These are phyloP conservation scores for Dicyrtoma fusca DNA, from an alignment of 2,888 invertebrate genomes.

Conservation along the genomic window DNA sequence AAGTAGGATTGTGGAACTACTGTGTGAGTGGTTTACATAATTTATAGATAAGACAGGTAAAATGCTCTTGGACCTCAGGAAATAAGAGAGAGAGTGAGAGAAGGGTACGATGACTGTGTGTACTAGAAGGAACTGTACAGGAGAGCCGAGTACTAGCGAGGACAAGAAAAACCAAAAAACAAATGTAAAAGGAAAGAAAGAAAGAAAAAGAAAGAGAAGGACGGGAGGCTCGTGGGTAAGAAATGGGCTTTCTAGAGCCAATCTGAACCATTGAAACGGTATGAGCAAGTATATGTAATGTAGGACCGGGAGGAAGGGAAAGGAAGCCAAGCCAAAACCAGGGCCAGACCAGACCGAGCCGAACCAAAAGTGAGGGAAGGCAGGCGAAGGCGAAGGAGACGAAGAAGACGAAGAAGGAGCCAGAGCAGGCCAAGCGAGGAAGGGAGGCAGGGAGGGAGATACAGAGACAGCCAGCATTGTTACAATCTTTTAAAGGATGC, in stretches of 20 bases:
- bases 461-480: background rate
- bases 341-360: too few relatives aligned
- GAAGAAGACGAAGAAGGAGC: background rate
- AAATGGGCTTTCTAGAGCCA: too few relatives aligned
- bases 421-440: background rate
- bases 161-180: background rate
- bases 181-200: background rate
- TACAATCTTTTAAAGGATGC: slow-evolving; percentile 8
- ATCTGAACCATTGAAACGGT: background rate
- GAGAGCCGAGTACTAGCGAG: background rate
- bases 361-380: too few relatives aligned
- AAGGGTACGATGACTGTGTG: background rate
- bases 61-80: background rate
- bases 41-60: too few relatives aligned
- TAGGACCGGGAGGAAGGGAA: background rate
- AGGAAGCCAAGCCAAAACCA: background rate
- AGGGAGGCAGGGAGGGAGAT: background rate
- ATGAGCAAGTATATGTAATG: background rate
- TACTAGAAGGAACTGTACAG: too few relatives aligned
- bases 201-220: background rate
- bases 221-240: slow-evolving; percentile 1
- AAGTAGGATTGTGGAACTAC: too few relatives aligned
- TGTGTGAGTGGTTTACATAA: too few relatives aligned
- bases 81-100: background rate
- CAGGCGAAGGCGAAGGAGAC: background rate